These are phyloP conservation scores for Neosilurus mollespiculum DNA, from an alignment of 2,797 vertebrate genomes.

Conservation along the genomic window DNA sequence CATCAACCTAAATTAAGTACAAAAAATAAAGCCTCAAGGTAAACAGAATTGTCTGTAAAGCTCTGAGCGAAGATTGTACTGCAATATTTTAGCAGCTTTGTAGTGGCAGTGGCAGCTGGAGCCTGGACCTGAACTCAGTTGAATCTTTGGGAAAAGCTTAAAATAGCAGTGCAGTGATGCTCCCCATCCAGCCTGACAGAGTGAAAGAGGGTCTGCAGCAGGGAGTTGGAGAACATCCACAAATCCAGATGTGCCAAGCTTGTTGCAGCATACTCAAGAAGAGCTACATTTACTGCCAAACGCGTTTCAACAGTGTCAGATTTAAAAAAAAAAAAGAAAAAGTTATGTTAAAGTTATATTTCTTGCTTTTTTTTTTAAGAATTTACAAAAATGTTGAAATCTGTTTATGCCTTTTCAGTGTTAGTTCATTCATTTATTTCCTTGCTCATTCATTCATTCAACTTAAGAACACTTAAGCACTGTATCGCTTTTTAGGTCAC, in stretches of 20 bases:
- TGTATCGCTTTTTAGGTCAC: background rate
- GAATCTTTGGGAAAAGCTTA: conserved; percentile 1
- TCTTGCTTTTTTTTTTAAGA: background rate
- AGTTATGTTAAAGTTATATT: background rate
- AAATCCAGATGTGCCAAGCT: conserved; percentile 14
- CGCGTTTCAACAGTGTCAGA: background rate
- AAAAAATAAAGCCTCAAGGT: background rate
- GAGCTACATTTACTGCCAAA: conserved; percentile 8
- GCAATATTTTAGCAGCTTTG: background rate
- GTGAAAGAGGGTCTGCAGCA: background rate
- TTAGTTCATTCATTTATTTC: background rate
- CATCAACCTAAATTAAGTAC: background rate
- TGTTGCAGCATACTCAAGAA: background rate
- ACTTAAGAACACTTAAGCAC: background rate
- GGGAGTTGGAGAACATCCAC: background rate
- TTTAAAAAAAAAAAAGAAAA: background rate
- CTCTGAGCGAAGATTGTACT: background rate
- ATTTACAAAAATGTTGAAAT: background rate
- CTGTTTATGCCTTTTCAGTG: background rate
- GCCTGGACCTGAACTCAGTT: background rate
- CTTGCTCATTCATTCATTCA: background rate
- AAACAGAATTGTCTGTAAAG: background rate
- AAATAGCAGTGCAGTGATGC: conserved; percentile 13
- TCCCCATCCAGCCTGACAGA: conserved; percentile 4
- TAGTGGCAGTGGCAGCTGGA: background rate